Percentiles rank a stretch among this genome's conserved stretches.
These are phyloP conservation scores for Anneissia japonica DNA, from an alignment of 35 echinoderm and acorn worm genomes.

Conservation along the genomic window DNA sequence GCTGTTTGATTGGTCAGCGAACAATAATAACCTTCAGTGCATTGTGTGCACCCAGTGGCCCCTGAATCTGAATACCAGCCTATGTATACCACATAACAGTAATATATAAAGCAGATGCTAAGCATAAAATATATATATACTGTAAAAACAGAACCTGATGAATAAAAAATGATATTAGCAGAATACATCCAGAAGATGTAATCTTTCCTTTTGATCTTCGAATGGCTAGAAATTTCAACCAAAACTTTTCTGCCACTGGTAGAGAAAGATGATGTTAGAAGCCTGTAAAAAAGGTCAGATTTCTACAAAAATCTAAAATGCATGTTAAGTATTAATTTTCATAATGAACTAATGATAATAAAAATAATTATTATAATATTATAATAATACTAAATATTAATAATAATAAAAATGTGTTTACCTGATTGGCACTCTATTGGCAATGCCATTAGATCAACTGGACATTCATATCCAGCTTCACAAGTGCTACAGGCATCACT, in stretches of 20 bases:
- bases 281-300: slow-evolving; percentile 13
- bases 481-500: slow-evolving; percentile 47
- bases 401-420: slow-evolving; percentile 9
- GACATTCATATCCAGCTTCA: slow-evolving; percentile 69
- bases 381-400: slow-evolving; percentile 8
- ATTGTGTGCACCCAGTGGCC: slow-evolving; percentile 29
- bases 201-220: too few species aligned
- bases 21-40: slow-evolving; percentile 65
- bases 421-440: slow-evolving; percentile 40
- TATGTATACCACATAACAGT: slow-evolving; percentile 30
- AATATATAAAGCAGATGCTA: slow-evolving; percentile 24
- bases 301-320: background rate
- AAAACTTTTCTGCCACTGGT: background rate
- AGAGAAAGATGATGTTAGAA: background rate
- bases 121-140: too few species aligned
- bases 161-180: too few species aligned
- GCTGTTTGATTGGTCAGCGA: slow-evolving; percentile 24
- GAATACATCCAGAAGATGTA: too few species aligned
- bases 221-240: too few species aligned
- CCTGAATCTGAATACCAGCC: slow-evolving; percentile 22
- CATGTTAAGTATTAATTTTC: slow-evolving; percentile 47
- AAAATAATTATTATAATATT: too few species aligned
- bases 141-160: too few species aligned
- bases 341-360: background rate
- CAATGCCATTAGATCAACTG: slow-evolving; percentile 26